Conservation (phyloP, 2,888 invertebrate species). For the Tinea semifulvella region DNA sequence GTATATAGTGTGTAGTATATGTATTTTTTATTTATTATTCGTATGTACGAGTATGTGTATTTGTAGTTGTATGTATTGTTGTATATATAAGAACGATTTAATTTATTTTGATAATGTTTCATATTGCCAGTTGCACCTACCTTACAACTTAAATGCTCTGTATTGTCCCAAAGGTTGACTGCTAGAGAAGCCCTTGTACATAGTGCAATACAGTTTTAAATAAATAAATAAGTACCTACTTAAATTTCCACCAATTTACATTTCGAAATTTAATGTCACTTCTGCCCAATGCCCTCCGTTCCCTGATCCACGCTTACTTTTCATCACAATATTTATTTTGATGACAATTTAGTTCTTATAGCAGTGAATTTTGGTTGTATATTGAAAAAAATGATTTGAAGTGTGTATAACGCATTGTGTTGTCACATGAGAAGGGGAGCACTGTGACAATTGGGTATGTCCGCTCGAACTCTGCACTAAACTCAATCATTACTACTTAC, state of each 20-base stretch:
- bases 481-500: slow-evolving; percentile 11
- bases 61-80: too few species aligned
- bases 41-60: too few species aligned
- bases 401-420: neutral
- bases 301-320: neutral
- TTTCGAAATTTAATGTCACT: neutral
- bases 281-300: slow-evolving; percentile 10
- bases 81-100: too few species aligned
- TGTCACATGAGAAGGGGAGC: slow-evolving; percentile 29
- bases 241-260: slow-evolving; percentile 2
- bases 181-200: too few species aligned
- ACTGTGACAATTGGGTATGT: slow-evolving; percentile 48
- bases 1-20: too few species aligned
- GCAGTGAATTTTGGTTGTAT: neutral
- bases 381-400: neutral
- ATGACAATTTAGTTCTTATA: neutral
- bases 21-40: too few species aligned
- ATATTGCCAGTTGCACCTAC: too few species aligned
- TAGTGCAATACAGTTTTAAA: too few species aligned
- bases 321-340: neutral
- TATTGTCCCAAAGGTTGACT: too few species aligned
- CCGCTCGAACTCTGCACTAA: slow-evolving; percentile 31
- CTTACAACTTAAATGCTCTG: too few species aligned
- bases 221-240: too few species aligned
- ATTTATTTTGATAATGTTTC: too few species aligned